phyloP scores from a whole-genome alignment of 1,140 invertebrate species.

The Kradibia gibbosae region DNA sequence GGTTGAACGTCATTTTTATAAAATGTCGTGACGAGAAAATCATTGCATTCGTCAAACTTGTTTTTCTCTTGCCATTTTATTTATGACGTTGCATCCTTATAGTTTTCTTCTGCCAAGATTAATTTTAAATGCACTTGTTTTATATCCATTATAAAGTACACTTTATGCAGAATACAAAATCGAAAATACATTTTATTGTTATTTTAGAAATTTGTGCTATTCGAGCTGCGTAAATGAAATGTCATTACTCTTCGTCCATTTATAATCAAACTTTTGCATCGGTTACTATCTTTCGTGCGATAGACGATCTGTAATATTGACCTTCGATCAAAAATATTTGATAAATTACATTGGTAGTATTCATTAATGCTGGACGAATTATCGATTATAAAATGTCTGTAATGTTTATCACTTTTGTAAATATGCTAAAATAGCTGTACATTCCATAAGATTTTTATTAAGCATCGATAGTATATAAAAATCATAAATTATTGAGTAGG shows the following conservation, averaged over 20 bases:
- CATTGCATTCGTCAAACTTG: not conserved
- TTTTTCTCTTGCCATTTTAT: not conserved
- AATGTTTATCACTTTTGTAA: too few relatives aligned
- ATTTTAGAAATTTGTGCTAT: not conserved
- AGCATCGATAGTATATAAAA: too few relatives aligned
- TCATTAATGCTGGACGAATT: too few relatives aligned
- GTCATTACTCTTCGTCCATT: not conserved
- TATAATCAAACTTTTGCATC: not conserved
- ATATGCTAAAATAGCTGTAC: too few relatives aligned
- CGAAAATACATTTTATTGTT: not conserved
- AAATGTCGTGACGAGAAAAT: conserved; percentile 7
- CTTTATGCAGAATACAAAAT: not conserved
- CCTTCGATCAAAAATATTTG: too few relatives aligned
- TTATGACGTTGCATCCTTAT: not conserved
- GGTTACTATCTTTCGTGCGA: too few relatives aligned
- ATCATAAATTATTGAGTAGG: not conserved
- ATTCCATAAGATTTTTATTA: too few relatives aligned
- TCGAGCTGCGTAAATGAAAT: not conserved
- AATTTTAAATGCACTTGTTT: not conserved
- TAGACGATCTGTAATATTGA: too few relatives aligned
- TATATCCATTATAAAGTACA: not conserved
- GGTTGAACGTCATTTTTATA: conserved; percentile 18
- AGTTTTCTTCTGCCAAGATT: not conserved
- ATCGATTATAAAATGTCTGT: too few relatives aligned
- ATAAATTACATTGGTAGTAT: too few relatives aligned